Conservation (phyloP, 2,888 invertebrate genomes). For the Camptogramma bilineatum region DNA sequence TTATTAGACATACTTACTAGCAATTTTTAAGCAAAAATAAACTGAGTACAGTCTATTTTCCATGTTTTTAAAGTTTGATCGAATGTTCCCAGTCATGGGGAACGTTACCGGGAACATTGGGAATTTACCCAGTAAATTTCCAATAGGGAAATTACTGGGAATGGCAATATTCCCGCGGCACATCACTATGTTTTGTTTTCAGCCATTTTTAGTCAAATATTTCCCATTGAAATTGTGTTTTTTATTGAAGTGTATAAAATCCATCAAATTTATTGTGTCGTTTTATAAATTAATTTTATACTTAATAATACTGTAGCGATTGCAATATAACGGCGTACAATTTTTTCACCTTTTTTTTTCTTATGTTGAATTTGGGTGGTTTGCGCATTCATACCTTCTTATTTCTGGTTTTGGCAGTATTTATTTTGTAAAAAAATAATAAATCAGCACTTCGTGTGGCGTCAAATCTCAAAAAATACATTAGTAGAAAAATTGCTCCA, state of each 20-base stretch:
- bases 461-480: conserved; percentile 24
- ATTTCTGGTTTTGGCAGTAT: conserved; percentile 40
- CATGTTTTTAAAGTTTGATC: too few species aligned
- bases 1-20: too few species aligned
- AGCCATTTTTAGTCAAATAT: conserved; percentile 82
- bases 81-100: too few species aligned
- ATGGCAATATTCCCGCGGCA: too few species aligned
- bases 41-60: too few species aligned
- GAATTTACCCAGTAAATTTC: too few species aligned
- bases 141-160: too few species aligned
- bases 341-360: conserved; percentile 43
- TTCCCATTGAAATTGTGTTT: conserved; percentile 76
- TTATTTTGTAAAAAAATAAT: conserved; percentile 41
- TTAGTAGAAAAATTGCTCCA: conserved; percentile 39
- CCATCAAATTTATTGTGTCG: conserved; percentile 76
- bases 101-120: too few species aligned
- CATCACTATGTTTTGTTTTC: conserved; percentile 72
- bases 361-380: conserved; percentile 42
- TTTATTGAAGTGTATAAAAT: conserved; percentile 66
- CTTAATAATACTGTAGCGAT: conserved; percentile 52
- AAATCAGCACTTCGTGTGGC: conserved; percentile 32
- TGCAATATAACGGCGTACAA: conserved; percentile 35
- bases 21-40: too few species aligned
- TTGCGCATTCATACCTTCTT: conserved; percentile 42
- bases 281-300: conserved; percentile 65